Percentiles rank a stretch among this genome's conserved stretches.
Conservation (phyloP, 2,113 vertebrate species). For the Bujurquina vittata region DNA sequence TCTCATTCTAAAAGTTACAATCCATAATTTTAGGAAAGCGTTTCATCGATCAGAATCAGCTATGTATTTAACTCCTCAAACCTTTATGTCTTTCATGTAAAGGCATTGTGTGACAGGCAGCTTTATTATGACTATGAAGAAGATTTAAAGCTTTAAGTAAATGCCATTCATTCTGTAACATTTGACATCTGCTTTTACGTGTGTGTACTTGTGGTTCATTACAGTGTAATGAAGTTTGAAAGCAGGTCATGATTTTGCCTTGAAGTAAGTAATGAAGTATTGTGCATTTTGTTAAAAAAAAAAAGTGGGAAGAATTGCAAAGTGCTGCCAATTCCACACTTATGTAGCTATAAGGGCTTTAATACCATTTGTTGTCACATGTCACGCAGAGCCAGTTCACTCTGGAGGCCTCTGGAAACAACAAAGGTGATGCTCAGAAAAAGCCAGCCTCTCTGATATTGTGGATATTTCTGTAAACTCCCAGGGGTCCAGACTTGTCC, state of each 20-base stretch:
- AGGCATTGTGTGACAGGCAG: not conserved
- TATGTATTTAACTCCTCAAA: not conserved
- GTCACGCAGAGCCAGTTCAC: constrained; percentile 69
- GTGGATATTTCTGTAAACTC: constrained; percentile 80
- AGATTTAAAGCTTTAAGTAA: not conserved
- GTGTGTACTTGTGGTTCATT: not conserved
- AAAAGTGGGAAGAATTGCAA: constrained; percentile 28
- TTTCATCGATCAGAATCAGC: not conserved
- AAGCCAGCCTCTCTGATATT: constrained; percentile 66
- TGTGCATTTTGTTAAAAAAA: not conserved
- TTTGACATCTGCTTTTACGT: constrained; percentile 29
- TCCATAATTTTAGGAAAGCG: not conserved
- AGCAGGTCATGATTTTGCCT: constrained; percentile 23
- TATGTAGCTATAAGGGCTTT: constrained; percentile 39
- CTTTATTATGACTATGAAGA: constrained; percentile 27
- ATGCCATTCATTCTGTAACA: constrained; percentile 2
- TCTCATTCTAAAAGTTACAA: constrained; percentile 12
- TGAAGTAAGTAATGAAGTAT: constrained; percentile 44
- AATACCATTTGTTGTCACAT: constrained; percentile 59
- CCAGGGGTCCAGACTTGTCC: constrained; percentile 72
- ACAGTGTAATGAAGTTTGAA: not conserved
- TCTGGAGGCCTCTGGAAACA: constrained; percentile 72
- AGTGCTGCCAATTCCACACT: constrained; percentile 47
- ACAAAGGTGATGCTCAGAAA: constrained; percentile 69
- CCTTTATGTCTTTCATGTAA: constrained; percentile 11